Evolutionary conservation across 2,113 vertebrate genomes (phyloP), one percentile per base, ranked within the genome.

Genomic region (Apeltes quadracus): DNA sequence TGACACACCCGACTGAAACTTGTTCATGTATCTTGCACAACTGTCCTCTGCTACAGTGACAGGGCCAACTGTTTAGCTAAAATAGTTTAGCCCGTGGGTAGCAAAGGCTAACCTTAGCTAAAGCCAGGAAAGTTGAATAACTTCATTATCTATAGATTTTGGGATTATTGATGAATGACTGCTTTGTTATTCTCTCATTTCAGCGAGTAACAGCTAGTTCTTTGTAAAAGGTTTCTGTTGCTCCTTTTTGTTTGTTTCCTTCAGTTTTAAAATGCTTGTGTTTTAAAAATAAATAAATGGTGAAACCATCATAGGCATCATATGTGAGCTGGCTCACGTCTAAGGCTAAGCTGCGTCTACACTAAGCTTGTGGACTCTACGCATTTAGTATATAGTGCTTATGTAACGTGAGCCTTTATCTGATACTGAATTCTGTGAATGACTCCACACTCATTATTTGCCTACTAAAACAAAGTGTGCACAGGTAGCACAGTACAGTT

Each of bases 281-380:
- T 43, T 15, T 43, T 43, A 2, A 41, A 25, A 10, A 18, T 2
- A 29, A 44, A 48, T 10, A n/a, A n/a, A n/a, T n/a, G 46, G 20
- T 10, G 46, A 48, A n/a, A 48, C 2, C 18, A n/a, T 48, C 44
- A 48, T 2, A n/a, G 44, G 20, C 44, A 20, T 18, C 44, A 48
- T 20, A n/a, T 48, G n/a, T n/a, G n/a, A n/a, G n/a, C n/a, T n/a
- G n/a, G n/a, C n/a, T n/a, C n/a, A n/a, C n/a, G 72, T 61, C 50
- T 32, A 32, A 32, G 29, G 29, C 29, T 32, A 51, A 29, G 12
- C 57, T 0, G 6, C 6, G 41, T 69, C 51, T 77, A 73, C 69
- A 82, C 69, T 58, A 59, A 69, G 43, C 54, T 23, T 39, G 53
- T 58, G 46, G 51, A 69, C 59, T 23, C 8, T 50, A 25, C 29